Evolutionary conservation across 2,113 vertebrate genomes (phyloP).

Genomic region (Podarcis raffonei): DNA sequence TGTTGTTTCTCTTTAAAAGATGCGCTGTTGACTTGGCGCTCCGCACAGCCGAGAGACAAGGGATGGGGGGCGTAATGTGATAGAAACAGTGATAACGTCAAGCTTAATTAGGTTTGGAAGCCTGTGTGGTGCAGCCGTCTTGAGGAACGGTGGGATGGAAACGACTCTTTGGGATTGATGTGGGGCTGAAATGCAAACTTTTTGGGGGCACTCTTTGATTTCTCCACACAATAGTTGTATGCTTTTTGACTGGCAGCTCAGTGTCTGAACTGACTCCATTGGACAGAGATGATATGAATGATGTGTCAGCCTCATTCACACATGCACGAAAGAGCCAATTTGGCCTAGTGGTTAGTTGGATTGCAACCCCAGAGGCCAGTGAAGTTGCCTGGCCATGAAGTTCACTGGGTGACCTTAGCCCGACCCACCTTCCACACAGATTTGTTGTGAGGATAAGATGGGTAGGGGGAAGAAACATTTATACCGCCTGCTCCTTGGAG

Average conservation of each 20-base stretch:
- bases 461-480: no score
- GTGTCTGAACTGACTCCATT: background rate
- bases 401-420: no score
- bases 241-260: background rate
- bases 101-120: conserved; percentile 82
- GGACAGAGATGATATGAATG: background rate
- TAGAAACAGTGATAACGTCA: conserved; percentile 81
- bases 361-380: no score
- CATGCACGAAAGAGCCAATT: background rate
- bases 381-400: no score
- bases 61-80: conserved; percentile 74
- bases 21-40: conserved; percentile 80
- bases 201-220: background rate
- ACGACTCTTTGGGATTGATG: background rate
- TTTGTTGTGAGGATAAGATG: no score
- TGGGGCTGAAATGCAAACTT: background rate
- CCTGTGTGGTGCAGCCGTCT: conserved; percentile 57
- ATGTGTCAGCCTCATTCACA: background rate
- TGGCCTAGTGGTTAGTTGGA: no score
- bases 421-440: no score
- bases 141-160: conserved; percentile 36
- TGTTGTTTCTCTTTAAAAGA: conserved; percentile 85
- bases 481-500: no score
- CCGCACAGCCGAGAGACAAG: conserved; percentile 75
- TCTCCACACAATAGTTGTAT: background rate